Evolutionary conservation across 2,888 invertebrate genomes (phyloP).

Genomic region (Erynnis tages): DNA sequence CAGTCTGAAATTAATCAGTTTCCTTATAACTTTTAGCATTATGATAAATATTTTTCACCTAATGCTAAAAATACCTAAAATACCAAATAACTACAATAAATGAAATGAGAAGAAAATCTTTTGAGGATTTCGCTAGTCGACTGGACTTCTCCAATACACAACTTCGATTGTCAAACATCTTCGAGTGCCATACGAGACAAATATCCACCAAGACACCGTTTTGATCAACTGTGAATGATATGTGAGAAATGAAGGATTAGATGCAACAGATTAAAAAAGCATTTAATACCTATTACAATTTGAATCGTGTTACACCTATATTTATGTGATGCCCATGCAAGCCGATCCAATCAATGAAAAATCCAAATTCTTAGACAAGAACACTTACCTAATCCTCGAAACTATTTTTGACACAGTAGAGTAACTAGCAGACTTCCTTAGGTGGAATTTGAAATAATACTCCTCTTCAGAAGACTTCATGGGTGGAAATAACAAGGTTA

Average conservation of each 20-base stretch:
- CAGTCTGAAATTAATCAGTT: no score
- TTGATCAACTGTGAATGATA: constrained; percentile 15
- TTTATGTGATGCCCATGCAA: constrained; percentile 37
- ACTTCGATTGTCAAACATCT: constrained; percentile 11
- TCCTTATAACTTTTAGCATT: no score
- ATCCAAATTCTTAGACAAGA: constrained; percentile 34
- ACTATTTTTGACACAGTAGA: constrained; percentile 12
- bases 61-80: no score
- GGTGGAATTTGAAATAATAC: constrained; percentile 6
- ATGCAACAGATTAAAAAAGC: constrained; percentile 5
- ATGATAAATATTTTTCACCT: no score
- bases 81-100: constrained; percentile 10
- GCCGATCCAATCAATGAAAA: constrained; percentile 32
- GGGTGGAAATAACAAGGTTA: background rate
- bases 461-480: constrained; percentile 5
- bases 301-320: no score
- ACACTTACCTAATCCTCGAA: constrained; percentile 36
- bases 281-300: no score
- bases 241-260: constrained; percentile 23
- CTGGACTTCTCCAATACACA: constrained; percentile 6
- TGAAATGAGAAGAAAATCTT: background rate
- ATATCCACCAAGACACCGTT: constrained; percentile 12
- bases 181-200: constrained; percentile 8
- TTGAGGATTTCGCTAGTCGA: constrained; percentile 4
- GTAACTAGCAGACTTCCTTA: constrained; percentile 17